Evolutionary conservation across 2,113 vertebrate species (phyloP), one percentile per base, ranked within the genome.

Genomic region (Serinus canaria): DNA sequence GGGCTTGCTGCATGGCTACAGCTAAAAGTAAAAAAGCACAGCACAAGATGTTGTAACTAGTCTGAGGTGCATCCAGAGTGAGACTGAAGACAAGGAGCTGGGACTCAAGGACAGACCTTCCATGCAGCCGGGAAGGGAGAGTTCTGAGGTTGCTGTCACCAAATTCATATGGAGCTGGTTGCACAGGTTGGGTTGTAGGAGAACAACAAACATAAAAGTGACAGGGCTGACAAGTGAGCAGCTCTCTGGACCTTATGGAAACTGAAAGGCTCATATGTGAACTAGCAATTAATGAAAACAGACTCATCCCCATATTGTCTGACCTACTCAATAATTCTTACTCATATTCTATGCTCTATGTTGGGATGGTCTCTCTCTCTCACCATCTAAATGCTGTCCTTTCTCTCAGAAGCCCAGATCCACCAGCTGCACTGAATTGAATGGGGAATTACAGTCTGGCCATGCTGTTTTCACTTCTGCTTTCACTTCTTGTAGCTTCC

Each of bases 111-210:
- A 59, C 47, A 68, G 30, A 83, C 8, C 30, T 50, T 23, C 12
- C 62, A 33, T 7, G 0, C 6, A 35, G 17, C 22, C 1, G 0
- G 49, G 22, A 81, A 47, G n/a, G 0, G 1, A 73, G 10, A 24
- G 28, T 52, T 37, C 53, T 10, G 0, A 13, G 18, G 24, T 23
- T 33, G 49, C 37, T 5, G 11, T 37, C 52, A 35, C 47, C 47
- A 85, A 55, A 62, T 8, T 15, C 31, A 13, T 1, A 9, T 2
- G 6, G 52, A n/a, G 16, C 8, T 69, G 28, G 20, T 41, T 81
- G n/a, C 64, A 66, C 9, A 19, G 39, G 23, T 41, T 60, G 27
- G 35, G 39, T 33, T 24, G 13, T 18, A 74, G 53, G 23, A 47
- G 52, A 56, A 23, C 25, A 68, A 25, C 35, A 87, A 52, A 37